Conservation (phyloP, 2,888 invertebrate genomes). For the Formica aserva region DNA sequence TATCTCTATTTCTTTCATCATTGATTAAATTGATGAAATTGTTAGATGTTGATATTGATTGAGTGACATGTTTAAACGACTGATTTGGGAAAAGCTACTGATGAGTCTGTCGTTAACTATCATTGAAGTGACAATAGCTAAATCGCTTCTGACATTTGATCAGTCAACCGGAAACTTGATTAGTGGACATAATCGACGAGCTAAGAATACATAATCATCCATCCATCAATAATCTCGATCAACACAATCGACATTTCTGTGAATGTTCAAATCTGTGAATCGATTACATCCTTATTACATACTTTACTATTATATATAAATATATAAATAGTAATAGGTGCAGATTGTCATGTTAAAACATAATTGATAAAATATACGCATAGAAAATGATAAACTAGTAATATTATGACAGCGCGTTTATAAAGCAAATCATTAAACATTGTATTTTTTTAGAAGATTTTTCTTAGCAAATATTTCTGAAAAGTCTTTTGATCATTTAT, state of each 20-base stretch:
- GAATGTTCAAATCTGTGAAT: neutral
- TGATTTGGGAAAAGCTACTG: conserved; percentile 1
- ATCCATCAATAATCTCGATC: neutral
- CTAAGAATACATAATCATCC: neutral
- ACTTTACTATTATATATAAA: neutral
- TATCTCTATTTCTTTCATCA: conserved; percentile 7
- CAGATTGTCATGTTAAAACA: neutral
- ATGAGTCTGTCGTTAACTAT: neutral
- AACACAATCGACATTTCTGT: neutral
- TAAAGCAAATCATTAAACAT: neutral
- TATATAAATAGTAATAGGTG: neutral
- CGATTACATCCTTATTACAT: neutral
- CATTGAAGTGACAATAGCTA: conserved; percentile 17
- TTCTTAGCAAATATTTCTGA: neutral
- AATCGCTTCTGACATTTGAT: conserved; percentile 10
- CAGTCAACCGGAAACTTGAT: conserved; percentile 15
- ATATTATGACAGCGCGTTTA: neutral
- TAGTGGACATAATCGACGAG: neutral
- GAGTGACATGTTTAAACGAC: conserved; percentile 21
- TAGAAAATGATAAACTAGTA: conserved; percentile 4
- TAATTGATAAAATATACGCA: neutral
- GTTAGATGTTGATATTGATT: conserved; percentile 15
- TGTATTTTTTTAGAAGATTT: neutral
- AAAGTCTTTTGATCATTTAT: neutral
- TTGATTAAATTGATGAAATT: conserved; percentile 16